A percentile compares a stretch with the other conserved stretches of the same genome.
phyloP scores from a whole-genome alignment of 64 coral and sea anemone genomes.

The Stichodactyla mertensii region DNA sequence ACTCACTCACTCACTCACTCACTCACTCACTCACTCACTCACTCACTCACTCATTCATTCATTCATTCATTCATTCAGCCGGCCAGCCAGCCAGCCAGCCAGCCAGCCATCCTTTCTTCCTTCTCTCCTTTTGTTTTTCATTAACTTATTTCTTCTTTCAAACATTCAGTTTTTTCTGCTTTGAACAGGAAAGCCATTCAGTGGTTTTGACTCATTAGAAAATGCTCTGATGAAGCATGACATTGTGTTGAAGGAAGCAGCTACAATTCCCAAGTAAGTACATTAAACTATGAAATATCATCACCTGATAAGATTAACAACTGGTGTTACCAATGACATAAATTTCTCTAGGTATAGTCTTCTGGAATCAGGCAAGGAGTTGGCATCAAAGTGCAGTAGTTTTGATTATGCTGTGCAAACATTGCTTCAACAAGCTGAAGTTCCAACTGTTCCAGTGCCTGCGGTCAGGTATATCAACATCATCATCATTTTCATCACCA shows the following conservation, averaged over 20 bases:
- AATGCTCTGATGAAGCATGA: constrained; percentile 48
- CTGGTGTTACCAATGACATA: background rate
- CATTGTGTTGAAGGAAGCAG: constrained; percentile 44
- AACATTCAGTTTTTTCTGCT: background rate
- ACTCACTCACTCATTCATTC: too few relatives aligned
- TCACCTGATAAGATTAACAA: background rate
- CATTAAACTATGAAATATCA: background rate
- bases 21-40: too few relatives aligned
- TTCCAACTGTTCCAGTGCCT: constrained; percentile 38
- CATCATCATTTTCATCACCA: too few relatives aligned
- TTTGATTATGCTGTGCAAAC: constrained; percentile 54
- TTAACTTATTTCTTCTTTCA: background rate
- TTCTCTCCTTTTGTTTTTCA: background rate
- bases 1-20: too few relatives aligned
- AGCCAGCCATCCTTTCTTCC: too few relatives aligned
- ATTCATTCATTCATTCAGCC: background rate
- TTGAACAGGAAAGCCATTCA: constrained; percentile 35
- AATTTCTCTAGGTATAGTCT: constrained; percentile 33
- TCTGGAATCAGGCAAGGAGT: constrained; percentile 18
- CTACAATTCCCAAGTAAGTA: constrained; percentile 37
- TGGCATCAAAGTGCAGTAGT: constrained; percentile 36
- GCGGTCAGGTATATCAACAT: constrained; percentile 33
- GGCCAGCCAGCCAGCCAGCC: too few relatives aligned
- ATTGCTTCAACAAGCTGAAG: constrained; percentile 24
- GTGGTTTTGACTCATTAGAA: constrained; percentile 50